A percentile compares a stretch with the other conserved stretches of the same genome.
Conservation (phyloP, 2,888 invertebrate genomes). For the Machimus atricapillus region DNA sequence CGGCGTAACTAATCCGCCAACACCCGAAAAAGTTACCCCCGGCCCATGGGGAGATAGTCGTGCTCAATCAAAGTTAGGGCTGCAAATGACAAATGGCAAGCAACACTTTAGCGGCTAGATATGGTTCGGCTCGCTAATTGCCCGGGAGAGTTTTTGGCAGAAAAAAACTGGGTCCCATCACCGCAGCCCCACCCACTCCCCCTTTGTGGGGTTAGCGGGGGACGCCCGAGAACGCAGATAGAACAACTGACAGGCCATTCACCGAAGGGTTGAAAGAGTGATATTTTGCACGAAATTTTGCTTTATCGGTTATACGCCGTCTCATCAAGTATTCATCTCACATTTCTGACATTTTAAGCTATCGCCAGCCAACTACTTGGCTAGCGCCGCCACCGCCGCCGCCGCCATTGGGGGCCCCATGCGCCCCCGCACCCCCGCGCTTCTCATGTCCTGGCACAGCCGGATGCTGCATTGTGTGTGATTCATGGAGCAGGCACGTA, state of each 20-base stretch:
- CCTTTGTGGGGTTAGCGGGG: background rate
- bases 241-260: conserved; percentile 25
- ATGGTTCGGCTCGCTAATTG: conserved; percentile 19
- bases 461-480: background rate
- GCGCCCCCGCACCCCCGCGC: background rate
- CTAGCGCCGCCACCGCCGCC: background rate
- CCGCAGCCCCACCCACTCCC: background rate
- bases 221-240: background rate
- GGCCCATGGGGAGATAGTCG: background rate
- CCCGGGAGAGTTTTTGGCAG: background rate
- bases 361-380: conserved; percentile 28
- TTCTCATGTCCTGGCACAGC: background rate
- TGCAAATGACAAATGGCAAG: background rate
- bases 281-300: conserved; percentile 20
- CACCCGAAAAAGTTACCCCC: background rate
- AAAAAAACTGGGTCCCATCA: background rate
- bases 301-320: conserved; percentile 31
- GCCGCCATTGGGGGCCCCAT: background rate
- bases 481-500: conserved; percentile 17
- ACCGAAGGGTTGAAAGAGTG: conserved; percentile 25
- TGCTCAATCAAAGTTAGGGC: conserved; percentile 16
- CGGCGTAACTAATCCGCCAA: background rate
- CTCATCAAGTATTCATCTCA: conserved; percentile 38
- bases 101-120: conserved; percentile 7
- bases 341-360: conserved; percentile 33